phyloP scores from a whole-genome alignment of 2,113 vertebrate species.

The Pseudorasbora parva region DNA sequence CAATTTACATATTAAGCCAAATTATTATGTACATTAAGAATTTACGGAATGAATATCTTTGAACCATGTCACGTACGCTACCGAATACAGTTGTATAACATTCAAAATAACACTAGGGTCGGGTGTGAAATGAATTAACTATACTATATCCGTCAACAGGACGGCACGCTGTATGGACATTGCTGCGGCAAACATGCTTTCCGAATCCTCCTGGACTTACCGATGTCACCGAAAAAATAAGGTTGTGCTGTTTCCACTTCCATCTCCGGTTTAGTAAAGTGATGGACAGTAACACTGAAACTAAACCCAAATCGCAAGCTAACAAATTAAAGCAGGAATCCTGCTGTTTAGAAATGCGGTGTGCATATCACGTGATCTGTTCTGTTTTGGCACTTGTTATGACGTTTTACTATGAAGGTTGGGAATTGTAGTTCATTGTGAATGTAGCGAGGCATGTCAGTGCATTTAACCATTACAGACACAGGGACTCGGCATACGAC shows the following conservation, averaged over 20 bases:
- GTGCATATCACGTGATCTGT: slow-evolving; percentile 42
- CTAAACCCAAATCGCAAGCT: background rate
- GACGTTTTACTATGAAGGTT: slow-evolving; percentile 36
- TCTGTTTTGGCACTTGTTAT: background rate
- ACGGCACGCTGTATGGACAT: background rate
- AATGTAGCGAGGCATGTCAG: background rate
- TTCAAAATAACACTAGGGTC: background rate
- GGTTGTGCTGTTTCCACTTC: slow-evolving; percentile 59
- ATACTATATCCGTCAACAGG: too few relatives aligned
- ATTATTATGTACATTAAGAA: too few relatives aligned
- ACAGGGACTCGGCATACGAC: background rate
- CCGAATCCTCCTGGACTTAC: slow-evolving; percentile 64
- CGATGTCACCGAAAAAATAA: slow-evolving; percentile 76
- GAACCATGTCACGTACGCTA: too few relatives aligned
- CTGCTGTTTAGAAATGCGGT: slow-evolving; percentile 39
- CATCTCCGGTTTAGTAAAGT: slow-evolving; percentile 49
- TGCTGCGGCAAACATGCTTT: background rate
- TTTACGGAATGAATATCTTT: too few relatives aligned
- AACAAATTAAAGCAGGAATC: background rate
- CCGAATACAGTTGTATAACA: background rate
- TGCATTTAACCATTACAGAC: background rate
- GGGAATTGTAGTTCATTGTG: slow-evolving; percentile 62
- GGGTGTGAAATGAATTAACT: too few relatives aligned
- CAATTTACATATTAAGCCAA: too few relatives aligned
- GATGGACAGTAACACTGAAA: background rate